phyloP scores from a whole-genome alignment of 2,113 vertebrate genomes.

The Setophaga coronata region DNA sequence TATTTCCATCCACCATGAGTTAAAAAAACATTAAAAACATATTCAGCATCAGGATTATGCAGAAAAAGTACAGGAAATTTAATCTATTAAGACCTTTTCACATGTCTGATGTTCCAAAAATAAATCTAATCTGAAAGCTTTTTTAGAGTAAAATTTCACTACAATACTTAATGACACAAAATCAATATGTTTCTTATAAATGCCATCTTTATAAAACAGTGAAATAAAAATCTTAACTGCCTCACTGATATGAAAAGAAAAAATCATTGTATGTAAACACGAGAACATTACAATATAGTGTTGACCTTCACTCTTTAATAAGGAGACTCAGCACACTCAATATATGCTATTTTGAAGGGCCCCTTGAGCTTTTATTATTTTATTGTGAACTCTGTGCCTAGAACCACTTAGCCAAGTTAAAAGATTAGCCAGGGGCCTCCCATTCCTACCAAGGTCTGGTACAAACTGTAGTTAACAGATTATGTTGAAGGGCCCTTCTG shows the following conservation, averaged over 20 bases:
- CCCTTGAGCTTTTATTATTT: conserved; percentile 36
- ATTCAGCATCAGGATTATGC: neutral
- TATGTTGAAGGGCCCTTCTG: conserved; percentile 47
- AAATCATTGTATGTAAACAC: neutral
- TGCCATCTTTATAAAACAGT: neutral
- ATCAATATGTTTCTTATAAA: neutral
- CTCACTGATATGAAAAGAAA: neutral
- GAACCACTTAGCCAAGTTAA: conserved; percentile 57
- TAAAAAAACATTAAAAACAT: neutral
- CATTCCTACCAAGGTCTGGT: conserved; percentile 18
- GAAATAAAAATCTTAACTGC: neutral
- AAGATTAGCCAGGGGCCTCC: conserved; percentile 38
- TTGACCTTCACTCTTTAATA: neutral
- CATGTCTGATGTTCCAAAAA: neutral
- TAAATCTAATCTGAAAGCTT: neutral
- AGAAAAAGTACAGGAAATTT: neutral
- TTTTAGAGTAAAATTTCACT: neutral
- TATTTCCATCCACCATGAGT: neutral
- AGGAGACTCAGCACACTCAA: neutral
- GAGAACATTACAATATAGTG: neutral
- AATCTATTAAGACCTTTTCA: rapidly evolving
- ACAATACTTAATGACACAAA: neutral
- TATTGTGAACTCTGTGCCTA: conserved; percentile 45
- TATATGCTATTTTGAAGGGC: conserved; percentile 19
- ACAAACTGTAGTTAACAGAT: conserved; percentile 16